Evolutionary conservation across 2,797 vertebrate genomes (phyloP), one percentile per base, ranked within the genome.

Genomic region (Tragopan temminckii): DNA sequence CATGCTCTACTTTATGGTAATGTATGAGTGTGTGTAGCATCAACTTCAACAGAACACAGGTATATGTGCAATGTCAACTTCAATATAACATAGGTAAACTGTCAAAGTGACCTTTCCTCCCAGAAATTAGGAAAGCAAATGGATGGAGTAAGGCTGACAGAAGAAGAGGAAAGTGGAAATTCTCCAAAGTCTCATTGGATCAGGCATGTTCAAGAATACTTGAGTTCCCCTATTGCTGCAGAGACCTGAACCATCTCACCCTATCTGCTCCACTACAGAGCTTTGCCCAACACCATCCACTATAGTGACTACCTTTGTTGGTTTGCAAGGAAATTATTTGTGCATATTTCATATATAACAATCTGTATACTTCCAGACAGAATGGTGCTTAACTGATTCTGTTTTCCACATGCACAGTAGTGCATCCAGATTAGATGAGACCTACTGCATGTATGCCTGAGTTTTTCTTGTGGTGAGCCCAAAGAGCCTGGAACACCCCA

Each of bases 391-490:
- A 29, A 55, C 21, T 62, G 29, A 69, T 50, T 36, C 19, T 11
- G 11, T 64, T 82, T 70, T 43, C 45, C 52, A 35, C 1, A 1
- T 16, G 15, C 43, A 31, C 14, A 42, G 14, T 4, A 19, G 40
- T 24, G 50, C 40, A 35, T 8, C 21, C 1, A 0, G 17, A 21
- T 25, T 70, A 40, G n/a, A 24, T 24, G 40, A 70, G 62, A 45
- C 17, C 29, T 25, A 6, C 35, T 20, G 5, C 29, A 31, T 1
- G 1, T 50, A 38, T 35, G 19, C 5, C 13, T 0, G 1, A 71
- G 24, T n/a, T 74, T 75, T 55, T 13, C 21, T 59, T 62, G 11
- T 7, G 36, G 25, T 2, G 21, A 88, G 17, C 36, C 50, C 24
- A 19, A n/a, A 33, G 9, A 45, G 29, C 25, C 29, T n/a, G 18